Percentiles rank a stretch among this genome's conserved stretches.
phyloP scores from a whole-genome alignment of 2,888 invertebrate species.

The Glyphotaelius pellucidus region DNA sequence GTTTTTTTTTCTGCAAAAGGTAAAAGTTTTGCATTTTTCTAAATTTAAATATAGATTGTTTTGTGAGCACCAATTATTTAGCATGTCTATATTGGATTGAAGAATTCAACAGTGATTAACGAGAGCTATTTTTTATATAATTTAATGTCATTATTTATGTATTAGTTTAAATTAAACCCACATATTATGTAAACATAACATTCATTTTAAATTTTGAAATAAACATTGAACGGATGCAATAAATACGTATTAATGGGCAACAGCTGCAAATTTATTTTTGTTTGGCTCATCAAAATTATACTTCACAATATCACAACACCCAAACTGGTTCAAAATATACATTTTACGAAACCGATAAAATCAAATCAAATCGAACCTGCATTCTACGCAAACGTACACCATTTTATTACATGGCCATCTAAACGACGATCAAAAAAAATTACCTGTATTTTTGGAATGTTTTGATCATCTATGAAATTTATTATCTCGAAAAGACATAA shows the following conservation, averaged over 20 bases:
- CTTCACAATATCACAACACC: background rate
- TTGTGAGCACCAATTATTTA: too few species aligned
- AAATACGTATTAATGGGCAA: background rate
- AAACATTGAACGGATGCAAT: background rate
- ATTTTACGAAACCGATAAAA: background rate
- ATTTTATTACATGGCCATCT: background rate
- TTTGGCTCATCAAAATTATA: background rate
- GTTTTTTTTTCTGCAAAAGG: too few species aligned
- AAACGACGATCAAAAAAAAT: background rate
- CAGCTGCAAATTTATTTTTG: background rate
- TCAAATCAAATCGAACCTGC: background rate
- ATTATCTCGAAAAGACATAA: background rate
- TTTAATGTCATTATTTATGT: too few species aligned
- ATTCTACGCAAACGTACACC: background rate
- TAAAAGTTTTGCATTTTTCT: too few species aligned
- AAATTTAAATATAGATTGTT: too few species aligned
- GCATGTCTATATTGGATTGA: too few species aligned
- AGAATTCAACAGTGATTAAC: too few species aligned
- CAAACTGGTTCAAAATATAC: background rate
- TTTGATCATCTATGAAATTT: background rate
- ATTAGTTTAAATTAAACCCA: too few species aligned
- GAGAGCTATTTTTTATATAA: too few species aligned
- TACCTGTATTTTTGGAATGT: background rate
- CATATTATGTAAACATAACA: background rate
- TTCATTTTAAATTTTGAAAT: background rate